Conservation (phyloP, 2,888 invertebrate species). For the Molorchus minor region DNA sequence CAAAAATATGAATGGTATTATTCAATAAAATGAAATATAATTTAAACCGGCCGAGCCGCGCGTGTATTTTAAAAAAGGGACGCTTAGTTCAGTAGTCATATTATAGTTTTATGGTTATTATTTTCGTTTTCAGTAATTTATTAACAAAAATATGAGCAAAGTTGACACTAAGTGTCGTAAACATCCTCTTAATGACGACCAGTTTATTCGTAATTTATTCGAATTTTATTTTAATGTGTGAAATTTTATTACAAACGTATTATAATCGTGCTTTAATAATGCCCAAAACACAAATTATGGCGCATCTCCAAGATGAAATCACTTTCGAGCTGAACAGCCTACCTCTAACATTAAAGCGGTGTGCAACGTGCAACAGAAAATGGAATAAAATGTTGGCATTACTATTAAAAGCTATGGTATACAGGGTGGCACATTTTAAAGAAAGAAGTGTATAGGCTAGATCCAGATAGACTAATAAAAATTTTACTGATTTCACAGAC, state of each 20-base stretch:
- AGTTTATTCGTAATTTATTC: constrained; percentile 64
- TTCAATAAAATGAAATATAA: constrained; percentile 57
- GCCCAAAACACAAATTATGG: constrained; percentile 58
- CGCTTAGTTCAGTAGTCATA: constrained; percentile 62
- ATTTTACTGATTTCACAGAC: too few relatives aligned
- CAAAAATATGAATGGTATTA: constrained; percentile 48
- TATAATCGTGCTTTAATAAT: constrained; percentile 65
- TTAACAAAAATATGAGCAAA: constrained; percentile 63
- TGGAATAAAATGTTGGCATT: constrained; percentile 31
- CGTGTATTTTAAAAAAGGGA: constrained; percentile 50
- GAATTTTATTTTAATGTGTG: constrained; percentile 65
- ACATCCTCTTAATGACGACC: constrained; percentile 63
- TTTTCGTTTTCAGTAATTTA: constrained; percentile 64
- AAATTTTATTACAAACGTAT: constrained; percentile 65
- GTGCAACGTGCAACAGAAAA: constrained; percentile 24
- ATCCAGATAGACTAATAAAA: too few relatives aligned
- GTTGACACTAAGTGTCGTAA: constrained; percentile 62
- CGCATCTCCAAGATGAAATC: constrained; percentile 33
- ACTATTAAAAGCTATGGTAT: too few relatives aligned
- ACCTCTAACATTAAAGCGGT: constrained; percentile 26
- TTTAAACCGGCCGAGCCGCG: constrained; percentile 49
- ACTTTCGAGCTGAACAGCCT: constrained; percentile 33
- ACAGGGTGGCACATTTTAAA: too few relatives aligned
- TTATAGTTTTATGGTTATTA: constrained; percentile 63
- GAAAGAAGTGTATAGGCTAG: too few relatives aligned